Conservation (phyloP, 2,797 vertebrate genomes). For the Acanthis flammea region DNA sequence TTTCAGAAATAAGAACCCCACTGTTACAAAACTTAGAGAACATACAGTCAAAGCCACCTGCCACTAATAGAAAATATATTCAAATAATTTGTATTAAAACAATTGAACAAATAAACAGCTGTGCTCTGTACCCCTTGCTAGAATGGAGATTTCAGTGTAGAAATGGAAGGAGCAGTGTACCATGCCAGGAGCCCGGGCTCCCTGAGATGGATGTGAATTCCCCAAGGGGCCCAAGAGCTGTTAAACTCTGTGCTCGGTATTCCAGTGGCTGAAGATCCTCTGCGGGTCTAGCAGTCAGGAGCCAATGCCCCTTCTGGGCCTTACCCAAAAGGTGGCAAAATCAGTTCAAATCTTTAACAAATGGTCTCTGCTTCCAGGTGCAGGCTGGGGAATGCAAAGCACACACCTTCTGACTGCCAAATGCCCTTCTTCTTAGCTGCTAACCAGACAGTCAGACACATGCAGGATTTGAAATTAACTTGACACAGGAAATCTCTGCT, state of each 20-base stretch:
- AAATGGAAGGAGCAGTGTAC: not conserved
- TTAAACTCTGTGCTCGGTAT: not conserved
- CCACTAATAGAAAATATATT: not conserved
- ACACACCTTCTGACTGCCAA: not conserved
- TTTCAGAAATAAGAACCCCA: not conserved
- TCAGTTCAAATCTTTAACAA: not conserved
- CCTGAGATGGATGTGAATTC: not conserved
- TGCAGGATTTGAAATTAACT: not conserved
- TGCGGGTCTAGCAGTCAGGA: not conserved
- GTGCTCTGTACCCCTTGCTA: not conserved
- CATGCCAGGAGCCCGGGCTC: accelerated
- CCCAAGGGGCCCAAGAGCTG: not conserved
- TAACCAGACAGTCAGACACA: not conserved
- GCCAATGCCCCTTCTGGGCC: not conserved
- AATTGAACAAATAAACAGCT: not conserved
- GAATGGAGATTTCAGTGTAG: not conserved
- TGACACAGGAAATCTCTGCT: not conserved
- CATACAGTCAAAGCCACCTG: not conserved
- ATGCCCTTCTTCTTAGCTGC: not conserved
- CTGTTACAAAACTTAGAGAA: not conserved
- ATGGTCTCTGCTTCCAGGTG: not conserved
- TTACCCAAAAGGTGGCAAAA: not conserved
- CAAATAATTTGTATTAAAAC: not conserved
- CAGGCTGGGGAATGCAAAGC: not conserved
- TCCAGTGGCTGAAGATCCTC: not conserved